These are phyloP conservation scores for Dicentrarchus labrax DNA, from an alignment of 2,113 vertebrate genomes.

Conservation along the genomic window DNA sequence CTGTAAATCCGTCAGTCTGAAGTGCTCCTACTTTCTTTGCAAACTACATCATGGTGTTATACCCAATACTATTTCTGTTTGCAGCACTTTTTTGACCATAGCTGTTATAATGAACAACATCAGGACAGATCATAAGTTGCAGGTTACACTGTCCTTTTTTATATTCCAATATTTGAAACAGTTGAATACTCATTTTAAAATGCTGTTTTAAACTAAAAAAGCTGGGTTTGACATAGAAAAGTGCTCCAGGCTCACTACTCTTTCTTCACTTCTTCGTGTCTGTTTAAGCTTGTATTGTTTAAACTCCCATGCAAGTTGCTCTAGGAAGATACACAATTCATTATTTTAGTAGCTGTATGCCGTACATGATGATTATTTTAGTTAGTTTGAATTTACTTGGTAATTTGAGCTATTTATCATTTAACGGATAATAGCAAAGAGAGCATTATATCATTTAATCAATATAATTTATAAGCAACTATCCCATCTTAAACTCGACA, in stretches of 20 bases:
- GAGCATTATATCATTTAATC: not conserved
- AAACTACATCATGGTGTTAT: not conserved
- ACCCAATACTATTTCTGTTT: not conserved
- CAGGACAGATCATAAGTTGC: not conserved
- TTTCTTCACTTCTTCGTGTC: conserved; percentile 14
- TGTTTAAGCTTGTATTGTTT: conserved; percentile 12
- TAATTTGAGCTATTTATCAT: not conserved
- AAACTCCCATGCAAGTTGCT: not conserved
- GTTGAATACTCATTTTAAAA: not conserved
- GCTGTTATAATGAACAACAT: conserved; percentile 1
- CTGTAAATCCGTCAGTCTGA: conserved; percentile 7
- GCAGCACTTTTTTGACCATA: not conserved
- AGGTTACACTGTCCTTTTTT: not conserved
- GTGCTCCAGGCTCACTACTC: not conserved
- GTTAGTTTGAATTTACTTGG: not conserved
- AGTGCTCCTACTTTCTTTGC: not conserved
- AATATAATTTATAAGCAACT: not conserved
- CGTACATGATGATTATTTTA: not conserved
- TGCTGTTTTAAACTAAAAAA: conserved; percentile 13
- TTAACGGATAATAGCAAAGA: not conserved
- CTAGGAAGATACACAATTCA: not conserved
- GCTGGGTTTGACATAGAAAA: not conserved
- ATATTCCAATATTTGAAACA: conserved; percentile 20
- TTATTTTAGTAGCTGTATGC: not conserved
- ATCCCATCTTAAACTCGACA: conserved; percentile 3